Evolutionary conservation across 2,113 vertebrate genomes (phyloP).

Genomic region (Dermatemys mawii): DNA sequence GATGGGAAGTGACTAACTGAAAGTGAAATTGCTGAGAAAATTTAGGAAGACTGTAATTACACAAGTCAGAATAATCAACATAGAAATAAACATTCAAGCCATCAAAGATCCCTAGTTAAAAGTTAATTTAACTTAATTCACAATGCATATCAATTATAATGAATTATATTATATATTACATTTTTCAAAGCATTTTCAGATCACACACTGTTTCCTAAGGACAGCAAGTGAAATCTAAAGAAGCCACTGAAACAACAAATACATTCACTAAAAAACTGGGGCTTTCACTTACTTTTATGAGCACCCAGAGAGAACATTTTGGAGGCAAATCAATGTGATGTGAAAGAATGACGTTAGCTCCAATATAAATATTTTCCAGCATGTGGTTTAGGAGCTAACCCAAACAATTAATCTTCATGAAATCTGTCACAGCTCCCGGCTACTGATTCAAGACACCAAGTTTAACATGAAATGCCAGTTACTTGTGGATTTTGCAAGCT

Average conservation of each 20-base stretch:
- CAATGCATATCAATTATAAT: too few relatives aligned
- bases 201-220: not conserved
- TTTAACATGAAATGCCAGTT: conserved; percentile 14
- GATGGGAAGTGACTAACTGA: not conserved
- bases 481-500: conserved; percentile 42
- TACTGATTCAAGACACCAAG: conserved; percentile 20
- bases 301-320: conserved; percentile 60
- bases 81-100: conserved; percentile 11
- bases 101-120: conserved; percentile 23
- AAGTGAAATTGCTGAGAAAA: not conserved
- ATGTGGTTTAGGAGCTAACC: conserved; percentile 47
- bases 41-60: not conserved
- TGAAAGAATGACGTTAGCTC: conserved; percentile 15
- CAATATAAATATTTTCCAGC: conserved; percentile 35
- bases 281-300: conserved; percentile 14
- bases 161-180: not conserved
- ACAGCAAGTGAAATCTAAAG: conserved; percentile 31
- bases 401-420: conserved; percentile 46
- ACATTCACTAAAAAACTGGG: conserved; percentile 7
- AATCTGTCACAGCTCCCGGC: not conserved
- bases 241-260: conserved; percentile 8
- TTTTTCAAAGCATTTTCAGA: conserved; percentile 37
- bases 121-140: conserved; percentile 2
- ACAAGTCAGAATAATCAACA: not conserved
- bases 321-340: conserved; percentile 50